Percentiles rank a stretch among this genome's conserved stretches.
Conservation (phyloP, 2,797 vertebrate species). For the Aulostomus chinensis region DNA sequence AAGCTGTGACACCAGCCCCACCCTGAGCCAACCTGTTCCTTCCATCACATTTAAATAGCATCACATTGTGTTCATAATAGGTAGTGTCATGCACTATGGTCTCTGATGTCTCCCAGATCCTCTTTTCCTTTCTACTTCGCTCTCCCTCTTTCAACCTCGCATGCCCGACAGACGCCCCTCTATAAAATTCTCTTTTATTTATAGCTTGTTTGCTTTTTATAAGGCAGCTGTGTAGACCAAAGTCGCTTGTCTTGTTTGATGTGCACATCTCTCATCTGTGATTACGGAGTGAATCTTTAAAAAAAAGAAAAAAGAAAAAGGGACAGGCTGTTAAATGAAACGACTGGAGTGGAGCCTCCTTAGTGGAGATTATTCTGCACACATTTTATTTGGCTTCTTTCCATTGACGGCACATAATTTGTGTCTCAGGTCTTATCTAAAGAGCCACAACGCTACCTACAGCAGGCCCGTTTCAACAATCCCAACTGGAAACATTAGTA, state of each 20-base stretch:
- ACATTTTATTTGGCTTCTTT: conserved; percentile 65
- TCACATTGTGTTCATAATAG: conserved; percentile 78
- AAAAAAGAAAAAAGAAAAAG: conserved; percentile 43
- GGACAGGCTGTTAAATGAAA: conserved; percentile 78
- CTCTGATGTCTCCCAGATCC: conserved; percentile 68
- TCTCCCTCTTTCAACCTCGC: conserved; percentile 54
- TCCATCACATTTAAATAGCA: conserved; percentile 78
- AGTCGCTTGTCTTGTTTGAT: conserved; percentile 80
- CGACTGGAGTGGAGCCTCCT: conserved; percentile 70
- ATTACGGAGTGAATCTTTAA: conserved; percentile 75
- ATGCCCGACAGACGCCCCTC: conserved; percentile 76
- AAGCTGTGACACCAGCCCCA: conserved; percentile 71
- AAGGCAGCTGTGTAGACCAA: conserved; percentile 78
- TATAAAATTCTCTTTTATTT: conserved; percentile 87
- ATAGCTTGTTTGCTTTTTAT: conserved; percentile 84
- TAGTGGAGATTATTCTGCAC: conserved; percentile 59
- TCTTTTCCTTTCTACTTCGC: conserved; percentile 37
- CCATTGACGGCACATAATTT: conserved; percentile 51
- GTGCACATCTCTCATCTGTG: conserved; percentile 79
- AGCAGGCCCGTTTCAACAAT: conserved; percentile 29
- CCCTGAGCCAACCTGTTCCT: conserved; percentile 76
- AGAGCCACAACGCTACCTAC: conserved; percentile 11
- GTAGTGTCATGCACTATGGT: conserved; percentile 72
- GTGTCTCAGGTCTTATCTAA: conserved; percentile 26
- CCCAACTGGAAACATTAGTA: conserved; percentile 38